phyloP scores from a whole-genome alignment of 2,113 vertebrate genomes.

The Edolisoma coerulescens region DNA sequence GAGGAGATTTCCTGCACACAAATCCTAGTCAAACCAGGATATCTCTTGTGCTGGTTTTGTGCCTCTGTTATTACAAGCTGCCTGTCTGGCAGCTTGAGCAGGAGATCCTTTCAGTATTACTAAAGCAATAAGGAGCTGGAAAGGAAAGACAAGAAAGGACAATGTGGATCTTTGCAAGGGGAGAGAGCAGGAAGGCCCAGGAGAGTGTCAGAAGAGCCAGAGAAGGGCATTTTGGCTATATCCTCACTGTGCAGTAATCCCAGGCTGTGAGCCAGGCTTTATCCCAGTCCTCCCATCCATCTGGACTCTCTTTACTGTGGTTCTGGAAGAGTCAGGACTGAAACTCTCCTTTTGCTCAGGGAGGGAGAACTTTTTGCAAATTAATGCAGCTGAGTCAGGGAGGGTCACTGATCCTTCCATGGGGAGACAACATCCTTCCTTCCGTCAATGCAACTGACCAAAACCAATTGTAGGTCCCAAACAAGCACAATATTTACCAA shows the following conservation, averaged over 20 bases:
- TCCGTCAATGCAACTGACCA: rapidly evolving
- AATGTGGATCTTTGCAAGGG: neutral
- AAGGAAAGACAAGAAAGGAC: neutral
- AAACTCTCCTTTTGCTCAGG: neutral
- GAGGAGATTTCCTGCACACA: neutral
- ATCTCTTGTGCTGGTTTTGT: neutral
- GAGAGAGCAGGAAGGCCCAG: neutral
- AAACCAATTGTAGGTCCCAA: neutral
- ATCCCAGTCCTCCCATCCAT: neutral
- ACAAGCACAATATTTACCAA: neutral
- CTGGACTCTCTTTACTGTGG: neutral
- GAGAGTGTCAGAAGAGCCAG: neutral
- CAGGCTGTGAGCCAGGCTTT: neutral
- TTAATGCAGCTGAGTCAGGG: neutral
- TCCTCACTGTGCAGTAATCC: neutral
- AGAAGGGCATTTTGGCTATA: neutral
- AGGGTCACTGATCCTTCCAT: rapidly evolving
- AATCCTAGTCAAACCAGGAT: neutral
- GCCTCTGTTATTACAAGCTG: neutral
- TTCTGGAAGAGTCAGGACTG: neutral
- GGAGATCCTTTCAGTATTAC: neutral
- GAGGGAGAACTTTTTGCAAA: neutral
- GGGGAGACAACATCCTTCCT: neutral
- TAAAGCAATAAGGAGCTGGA: neutral
- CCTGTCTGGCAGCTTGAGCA: neutral